Percentiles rank a stretch among this genome's conserved stretches.
phyloP scores from a whole-genome alignment of 2,113 vertebrate genomes.

The Pteruthius melanotis region DNA sequence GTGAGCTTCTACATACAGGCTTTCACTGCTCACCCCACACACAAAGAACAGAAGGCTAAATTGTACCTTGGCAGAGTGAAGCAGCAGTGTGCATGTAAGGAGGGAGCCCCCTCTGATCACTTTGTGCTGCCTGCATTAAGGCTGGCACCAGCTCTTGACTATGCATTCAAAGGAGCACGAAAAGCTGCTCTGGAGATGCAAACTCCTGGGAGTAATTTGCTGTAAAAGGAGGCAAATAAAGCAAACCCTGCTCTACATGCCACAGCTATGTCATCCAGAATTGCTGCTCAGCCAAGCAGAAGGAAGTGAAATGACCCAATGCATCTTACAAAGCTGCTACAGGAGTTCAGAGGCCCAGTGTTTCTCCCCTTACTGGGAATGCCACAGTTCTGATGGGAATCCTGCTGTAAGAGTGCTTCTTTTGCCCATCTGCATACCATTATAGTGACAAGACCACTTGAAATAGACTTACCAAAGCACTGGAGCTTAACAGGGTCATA shows the following conservation, averaged over 20 bases:
- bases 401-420: background rate
- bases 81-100: background rate
- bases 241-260: background rate
- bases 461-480: slow-evolving; percentile 86
- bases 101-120: background rate
- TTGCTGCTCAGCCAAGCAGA: slow-evolving; percentile 5
- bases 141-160: background rate
- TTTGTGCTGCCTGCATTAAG: background rate
- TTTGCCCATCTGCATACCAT: slow-evolving; percentile 37
- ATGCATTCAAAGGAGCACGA: background rate
- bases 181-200: background rate
- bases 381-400: background rate
- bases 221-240: slow-evolving; percentile 18
- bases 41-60: background rate
- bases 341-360: background rate
- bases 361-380: background rate
- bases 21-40: background rate
- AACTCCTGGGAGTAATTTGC: background rate
- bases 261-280: background rate
- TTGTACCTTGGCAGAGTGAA: background rate
- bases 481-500: slow-evolving; percentile 89
- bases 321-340: slow-evolving; percentile 2
- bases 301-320: slow-evolving; percentile 16
- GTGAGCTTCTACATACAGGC: background rate
- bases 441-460: background rate